A percentile compares a stretch with the other conserved stretches of the same genome.
Conservation (phyloP, 2,888 invertebrate species). For the Drosophila yooni region DNA sequence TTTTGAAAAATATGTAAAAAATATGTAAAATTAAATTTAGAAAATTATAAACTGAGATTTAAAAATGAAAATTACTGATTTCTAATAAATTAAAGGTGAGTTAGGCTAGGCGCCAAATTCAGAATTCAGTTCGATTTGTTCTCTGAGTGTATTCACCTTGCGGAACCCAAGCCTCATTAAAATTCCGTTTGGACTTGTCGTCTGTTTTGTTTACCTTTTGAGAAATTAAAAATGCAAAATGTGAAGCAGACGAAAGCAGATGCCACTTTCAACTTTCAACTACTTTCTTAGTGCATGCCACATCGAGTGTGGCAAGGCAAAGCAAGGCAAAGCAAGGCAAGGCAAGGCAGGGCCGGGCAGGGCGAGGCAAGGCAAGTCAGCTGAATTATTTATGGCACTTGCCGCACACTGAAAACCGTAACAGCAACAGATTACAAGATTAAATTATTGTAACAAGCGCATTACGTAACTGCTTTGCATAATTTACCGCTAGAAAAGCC, state of each 20-base stretch:
- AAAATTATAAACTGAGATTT: too few relatives aligned
- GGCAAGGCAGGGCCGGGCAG: conserved; percentile 1
- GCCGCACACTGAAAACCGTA: conserved; percentile 55
- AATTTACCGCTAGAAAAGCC: conserved; percentile 74
- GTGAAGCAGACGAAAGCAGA: conserved; percentile 15
- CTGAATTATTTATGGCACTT: conserved; percentile 83
- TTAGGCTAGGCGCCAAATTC: neutral
- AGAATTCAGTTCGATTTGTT: neutral
- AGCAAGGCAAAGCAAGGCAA: neutral
- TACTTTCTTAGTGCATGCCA: conserved; percentile 32
- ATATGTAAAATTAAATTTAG: too few relatives aligned
- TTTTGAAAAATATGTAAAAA: neutral
- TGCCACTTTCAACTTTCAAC: conserved; percentile 17
- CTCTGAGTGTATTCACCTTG: conserved; percentile 59
- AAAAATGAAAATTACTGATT: too few relatives aligned
- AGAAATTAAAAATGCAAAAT: conserved; percentile 82
- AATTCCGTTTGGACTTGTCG: conserved; percentile 70
- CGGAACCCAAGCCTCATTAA: conserved; percentile 68
- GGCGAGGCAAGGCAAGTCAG: conserved; percentile 16
- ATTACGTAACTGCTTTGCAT: conserved; percentile 84
- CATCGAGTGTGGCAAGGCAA: conserved; percentile 32
- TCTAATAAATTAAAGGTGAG: neutral
- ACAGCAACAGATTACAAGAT: conserved; percentile 83
- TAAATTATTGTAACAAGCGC: conserved; percentile 84
- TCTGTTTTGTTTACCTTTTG: conserved; percentile 80